A percentile compares a stretch with the other conserved stretches of the same genome.
These are phyloP conservation scores for Cotesia glomerata DNA, from an alignment of 1,140 invertebrate species.

Conservation along the genomic window DNA sequence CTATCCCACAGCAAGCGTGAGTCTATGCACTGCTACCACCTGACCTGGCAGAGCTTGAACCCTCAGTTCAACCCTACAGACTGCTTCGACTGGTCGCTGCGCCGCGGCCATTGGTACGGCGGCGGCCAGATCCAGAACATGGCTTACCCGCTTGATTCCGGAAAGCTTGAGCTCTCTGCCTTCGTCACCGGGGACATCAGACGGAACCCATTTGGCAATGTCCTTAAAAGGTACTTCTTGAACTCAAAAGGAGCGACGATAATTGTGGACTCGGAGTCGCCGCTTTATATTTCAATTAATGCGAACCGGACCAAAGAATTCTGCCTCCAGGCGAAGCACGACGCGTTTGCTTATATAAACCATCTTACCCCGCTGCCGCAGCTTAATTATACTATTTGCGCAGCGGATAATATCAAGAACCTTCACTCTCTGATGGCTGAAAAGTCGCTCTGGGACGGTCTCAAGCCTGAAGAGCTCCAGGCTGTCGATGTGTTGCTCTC, in stretches of 20 bases:
- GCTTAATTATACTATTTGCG: constrained; percentile 86
- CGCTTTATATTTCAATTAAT: constrained; percentile 80
- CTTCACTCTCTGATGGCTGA: constrained; percentile 76
- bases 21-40: constrained; percentile 76
- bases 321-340: constrained; percentile 76
- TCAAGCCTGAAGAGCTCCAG: constrained; percentile 76
- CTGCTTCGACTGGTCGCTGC: constrained; percentile 78
- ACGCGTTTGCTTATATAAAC: constrained; percentile 80
- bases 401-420: constrained; percentile 76
- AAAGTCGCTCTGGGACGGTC: constrained; percentile 80
- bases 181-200: constrained; percentile 84
- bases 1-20: constrained; percentile 67
- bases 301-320: constrained; percentile 68
- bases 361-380: constrained; percentile 69
- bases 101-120: constrained; percentile 79
- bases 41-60: constrained; percentile 80
- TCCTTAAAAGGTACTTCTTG: constrained; percentile 82
- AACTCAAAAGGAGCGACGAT: constrained; percentile 84
- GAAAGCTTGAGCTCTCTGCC: constrained; percentile 73
- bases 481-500: constrained; percentile 77
- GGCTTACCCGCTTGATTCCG: constrained; percentile 80
- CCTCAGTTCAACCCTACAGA: constrained; percentile 74
- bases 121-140: constrained; percentile 78
- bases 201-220: constrained; percentile 79
- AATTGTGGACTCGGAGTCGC: constrained; percentile 76